A percentile compares a stretch with the other conserved stretches of the same genome.
Evolutionary conservation across 2,797 vertebrate species (phyloP).

Genomic region (Tauraco hartlaubi): DNA sequence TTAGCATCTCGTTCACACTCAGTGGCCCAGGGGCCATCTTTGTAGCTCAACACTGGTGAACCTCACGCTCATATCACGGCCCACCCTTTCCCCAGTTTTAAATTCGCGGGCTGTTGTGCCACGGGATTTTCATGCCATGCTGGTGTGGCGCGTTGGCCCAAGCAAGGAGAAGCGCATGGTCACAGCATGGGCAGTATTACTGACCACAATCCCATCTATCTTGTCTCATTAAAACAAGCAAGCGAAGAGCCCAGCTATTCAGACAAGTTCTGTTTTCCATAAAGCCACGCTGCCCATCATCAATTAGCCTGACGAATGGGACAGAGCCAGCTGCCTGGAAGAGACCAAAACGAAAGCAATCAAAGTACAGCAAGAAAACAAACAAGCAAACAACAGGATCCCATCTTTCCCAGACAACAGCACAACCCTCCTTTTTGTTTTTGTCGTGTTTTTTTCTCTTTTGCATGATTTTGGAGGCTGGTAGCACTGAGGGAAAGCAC

Average conservation of each 20-base stretch:
- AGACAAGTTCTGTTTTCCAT: constrained; percentile 11
- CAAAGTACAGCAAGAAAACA: constrained; percentile 4
- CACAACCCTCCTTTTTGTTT: neutral
- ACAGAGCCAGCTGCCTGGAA: constrained; percentile 31
- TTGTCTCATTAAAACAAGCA: neutral
- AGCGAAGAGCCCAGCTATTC: neutral
- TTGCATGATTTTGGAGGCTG: neutral
- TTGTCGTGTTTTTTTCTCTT: neutral
- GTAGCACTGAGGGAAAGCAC: neutral
- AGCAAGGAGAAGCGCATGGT: neutral
- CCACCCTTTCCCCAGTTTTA: neutral
- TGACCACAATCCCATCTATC: neutral
- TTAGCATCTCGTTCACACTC: neutral
- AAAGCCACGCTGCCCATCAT: neutral
- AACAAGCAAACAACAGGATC: neutral
- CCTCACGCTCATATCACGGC: neutral
- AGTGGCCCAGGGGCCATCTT: neutral
- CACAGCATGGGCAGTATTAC: neutral
- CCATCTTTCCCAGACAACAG: neutral
- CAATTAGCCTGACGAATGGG: constrained; percentile 46
- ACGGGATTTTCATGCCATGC: neutral
- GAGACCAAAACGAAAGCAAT: constrained; percentile 35
- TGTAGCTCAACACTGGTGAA: neutral
- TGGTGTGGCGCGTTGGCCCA: neutral
- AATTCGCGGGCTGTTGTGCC: neutral